phyloP scores from a whole-genome alignment of 2,113 vertebrate species.

The Todiramphus saurophagus region DNA sequence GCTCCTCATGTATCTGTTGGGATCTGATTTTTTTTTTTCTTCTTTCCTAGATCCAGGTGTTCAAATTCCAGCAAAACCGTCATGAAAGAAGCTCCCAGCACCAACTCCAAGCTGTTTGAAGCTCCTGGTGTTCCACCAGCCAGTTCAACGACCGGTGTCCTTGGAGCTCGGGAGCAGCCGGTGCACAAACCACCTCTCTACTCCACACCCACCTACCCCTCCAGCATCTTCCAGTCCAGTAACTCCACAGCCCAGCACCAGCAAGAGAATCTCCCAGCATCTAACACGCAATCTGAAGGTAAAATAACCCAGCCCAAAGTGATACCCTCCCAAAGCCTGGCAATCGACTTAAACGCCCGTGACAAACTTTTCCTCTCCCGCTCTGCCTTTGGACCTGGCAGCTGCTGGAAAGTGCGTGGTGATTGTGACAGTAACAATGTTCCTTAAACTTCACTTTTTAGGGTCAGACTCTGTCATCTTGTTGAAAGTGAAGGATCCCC shows the following conservation, averaged over 20 bases:
- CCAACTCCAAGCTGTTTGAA: constrained; percentile 61
- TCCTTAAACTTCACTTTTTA: constrained; percentile 50
- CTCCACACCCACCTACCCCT: background rate
- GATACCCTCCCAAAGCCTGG: fast-evolving
- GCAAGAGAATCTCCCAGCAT: constrained; percentile 25
- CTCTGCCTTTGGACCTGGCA: no score
- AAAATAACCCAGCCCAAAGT: background rate
- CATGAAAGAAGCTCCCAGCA: constrained; percentile 54
- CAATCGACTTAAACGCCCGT: no score
- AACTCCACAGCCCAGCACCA: constrained; percentile 35
- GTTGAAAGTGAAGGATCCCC: constrained; percentile 86
- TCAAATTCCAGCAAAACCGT: constrained; percentile 63
- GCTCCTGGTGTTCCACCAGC: background rate
- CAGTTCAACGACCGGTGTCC: background rate
- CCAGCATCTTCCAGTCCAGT: constrained; percentile 34
- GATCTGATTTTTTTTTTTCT: background rate
- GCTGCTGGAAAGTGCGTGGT: background rate
- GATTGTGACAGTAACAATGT: fast-evolving
- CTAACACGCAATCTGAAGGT: constrained; percentile 68
- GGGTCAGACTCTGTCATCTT: constrained; percentile 91
- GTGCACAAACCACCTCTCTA: background rate
- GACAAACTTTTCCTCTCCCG: no score
- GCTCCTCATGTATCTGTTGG: fast-evolving
- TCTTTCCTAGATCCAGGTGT: constrained; percentile 64
- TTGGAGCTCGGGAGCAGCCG: constrained; percentile 28